Evolutionary conservation across 2,113 vertebrate species (phyloP).

Genomic region (Cygnus atratus): DNA sequence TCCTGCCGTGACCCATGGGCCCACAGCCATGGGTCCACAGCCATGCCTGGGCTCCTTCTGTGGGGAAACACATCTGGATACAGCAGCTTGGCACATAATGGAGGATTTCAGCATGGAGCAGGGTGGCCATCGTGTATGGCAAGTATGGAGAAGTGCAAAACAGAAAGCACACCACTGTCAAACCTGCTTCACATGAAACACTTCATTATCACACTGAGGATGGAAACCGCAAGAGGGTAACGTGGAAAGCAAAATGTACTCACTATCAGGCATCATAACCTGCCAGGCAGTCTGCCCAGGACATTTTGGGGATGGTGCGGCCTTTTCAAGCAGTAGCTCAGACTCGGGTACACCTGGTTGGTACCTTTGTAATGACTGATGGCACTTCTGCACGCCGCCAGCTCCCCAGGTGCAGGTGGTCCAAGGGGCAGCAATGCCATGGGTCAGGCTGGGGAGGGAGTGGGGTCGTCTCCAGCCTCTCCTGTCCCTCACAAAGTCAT

Average conservation of each 20-base stretch:
- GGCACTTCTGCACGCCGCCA: not conserved
- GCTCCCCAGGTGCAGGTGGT: not conserved
- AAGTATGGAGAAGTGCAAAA: not conserved
- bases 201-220: not conserved
- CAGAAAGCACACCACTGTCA: not conserved
- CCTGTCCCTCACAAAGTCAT: not conserved
- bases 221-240: not conserved
- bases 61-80: not conserved
- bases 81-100: not conserved
- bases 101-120: not conserved
- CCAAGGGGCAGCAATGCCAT: not conserved
- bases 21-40: accelerated
- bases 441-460: not conserved
- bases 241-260: not conserved
- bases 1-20: not conserved
- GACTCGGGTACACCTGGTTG: not conserved
- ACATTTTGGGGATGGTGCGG: not conserved
- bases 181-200: accelerated
- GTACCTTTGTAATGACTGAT: not conserved
- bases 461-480: accelerated
- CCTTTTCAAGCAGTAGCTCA: not conserved
- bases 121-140: not conserved
- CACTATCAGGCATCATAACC: accelerated
- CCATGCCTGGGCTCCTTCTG: not conserved
- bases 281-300: not conserved